Evolutionary conservation across 2,797 vertebrate species (phyloP), one percentile per base, ranked within the genome.

Genomic region (Pitangus sulphuratus): DNA sequence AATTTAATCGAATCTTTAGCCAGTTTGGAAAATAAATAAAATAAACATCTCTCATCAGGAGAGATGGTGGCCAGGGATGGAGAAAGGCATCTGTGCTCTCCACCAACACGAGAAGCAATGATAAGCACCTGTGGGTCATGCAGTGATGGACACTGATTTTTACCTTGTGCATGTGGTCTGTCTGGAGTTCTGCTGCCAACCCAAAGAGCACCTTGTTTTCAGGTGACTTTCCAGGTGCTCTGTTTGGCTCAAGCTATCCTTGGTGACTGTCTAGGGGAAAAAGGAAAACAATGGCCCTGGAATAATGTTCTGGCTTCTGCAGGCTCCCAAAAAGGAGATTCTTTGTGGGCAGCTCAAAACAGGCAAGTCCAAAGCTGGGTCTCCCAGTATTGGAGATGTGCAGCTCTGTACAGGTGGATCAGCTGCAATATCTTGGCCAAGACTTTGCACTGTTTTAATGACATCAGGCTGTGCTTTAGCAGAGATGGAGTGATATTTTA

Each of bases 1-100:
- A 64, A 79, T 8, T 62, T 11, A 69, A 21, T 47, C 0, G 0
- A 61, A 40, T 37, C 0, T 1, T 78, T 72, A 72, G 50, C 15
- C 40, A 58, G 50, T 40, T 79, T 31, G 17, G 60, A 35, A 71
- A 91, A 68, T 12, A 81, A n/a, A 82, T 11, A 12, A 44, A 42
- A 56, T 18, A 24, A 35, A 51, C 21, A 47, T 47, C 45, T 24
- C 45, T 42, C 14, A 5, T 13, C n/a, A 51, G 44, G 30, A 81
- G n/a, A 35, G 24, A n/a, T 3, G 5, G 19, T 51, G 50, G 19
- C 19, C 50, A 85, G 62, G 2, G 8, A 56, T 37, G 40, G 31
- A 66, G 53, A 84, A 78, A 82, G 28, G 35, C 8, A 31, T 8
- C 65, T 19, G 35, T 20, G 30, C 44, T 72, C 33, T 35, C 50